These are phyloP conservation scores for Amblyjoppa fuscipennis DNA, from an alignment of 2,888 invertebrate species.

Conservation along the genomic window DNA sequence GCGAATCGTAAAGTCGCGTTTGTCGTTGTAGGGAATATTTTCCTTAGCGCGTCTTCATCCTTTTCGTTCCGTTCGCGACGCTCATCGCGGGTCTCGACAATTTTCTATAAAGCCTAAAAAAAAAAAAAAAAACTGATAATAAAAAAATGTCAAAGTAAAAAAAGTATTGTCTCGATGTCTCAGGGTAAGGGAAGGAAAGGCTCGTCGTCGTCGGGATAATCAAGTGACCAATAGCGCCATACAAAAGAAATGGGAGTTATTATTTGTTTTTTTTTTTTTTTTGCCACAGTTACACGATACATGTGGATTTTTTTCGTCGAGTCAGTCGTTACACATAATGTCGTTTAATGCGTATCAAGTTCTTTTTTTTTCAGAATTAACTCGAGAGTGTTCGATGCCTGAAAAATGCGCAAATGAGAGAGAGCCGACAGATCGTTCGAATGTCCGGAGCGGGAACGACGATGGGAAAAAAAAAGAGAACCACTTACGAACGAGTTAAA, in stretches of 20 bases:
- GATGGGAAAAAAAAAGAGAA: conserved; percentile 32
- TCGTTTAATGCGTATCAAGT: conserved; percentile 35
- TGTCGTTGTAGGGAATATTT: too few relatives aligned
- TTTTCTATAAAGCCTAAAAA: too few relatives aligned
- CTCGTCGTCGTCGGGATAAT: neutral
- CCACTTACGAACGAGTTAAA: neutral
- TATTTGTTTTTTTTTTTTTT: neutral
- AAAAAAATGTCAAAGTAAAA: too few relatives aligned
- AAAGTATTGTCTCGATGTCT: too few relatives aligned
- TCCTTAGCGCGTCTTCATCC: too few relatives aligned
- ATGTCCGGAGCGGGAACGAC: conserved; percentile 18
- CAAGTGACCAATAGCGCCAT: conserved; percentile 1
- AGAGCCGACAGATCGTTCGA: neutral
- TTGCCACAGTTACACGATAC: conserved; percentile 17
- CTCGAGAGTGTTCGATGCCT: neutral
- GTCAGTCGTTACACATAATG: conserved; percentile 44
- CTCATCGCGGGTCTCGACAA: too few relatives aligned
- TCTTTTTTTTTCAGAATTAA: conserved; percentile 19
- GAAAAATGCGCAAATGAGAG: conserved; percentile 16
- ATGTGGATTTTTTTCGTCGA: conserved; percentile 27
- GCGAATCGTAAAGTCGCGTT: too few relatives aligned
- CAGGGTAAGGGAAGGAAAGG: neutral
- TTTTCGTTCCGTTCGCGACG: too few relatives aligned
- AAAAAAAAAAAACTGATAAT: too few relatives aligned
- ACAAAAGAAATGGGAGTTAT: conserved; percentile 21